Base-by-base conservation (phyloP, 2,888 invertebrate species). In the Mamestra brassicae region DNA sequence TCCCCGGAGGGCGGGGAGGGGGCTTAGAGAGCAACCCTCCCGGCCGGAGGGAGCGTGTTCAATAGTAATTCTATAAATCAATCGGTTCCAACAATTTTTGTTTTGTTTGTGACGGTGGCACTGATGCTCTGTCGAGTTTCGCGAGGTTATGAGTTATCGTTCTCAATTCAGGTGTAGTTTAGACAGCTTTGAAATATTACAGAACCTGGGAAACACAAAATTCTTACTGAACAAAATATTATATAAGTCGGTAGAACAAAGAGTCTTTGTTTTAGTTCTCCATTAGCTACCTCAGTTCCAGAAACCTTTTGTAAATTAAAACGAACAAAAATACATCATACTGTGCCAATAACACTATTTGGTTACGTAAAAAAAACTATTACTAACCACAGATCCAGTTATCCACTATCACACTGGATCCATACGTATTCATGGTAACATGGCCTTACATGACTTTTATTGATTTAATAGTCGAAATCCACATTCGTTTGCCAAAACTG, bases 61-160 rank as follows among this genome's bases (percentile, higher is more conserved):
- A 85, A 91, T 91, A 89, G 91, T 93, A 92, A 93, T 93, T 92
- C 93, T 91, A 93, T 93, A 93, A 94, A 94, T 94, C 94, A 94
- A 93, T 93, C 92, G 89, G 78, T 81, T 76, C 74, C 58, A 74
- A 76, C 83, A 80, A 85, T 84, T 85, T 85, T 76, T 83, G 78
- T 83, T 87, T 83, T 87, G 87, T 85, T 85, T 85, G 85, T 76
- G 85, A 86, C 85, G n/a, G 6, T 26, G 36, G 52, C 26, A 81
- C 71, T 79, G 68, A 73, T 80, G 74, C 77, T 76, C 76, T 66
- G 76, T 60, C 62, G 66, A 80, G 79, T 80, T 73, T 38, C 58
- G 71, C 67, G 67, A 65, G 80, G 57, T 79, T 74, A 83, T 86
- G 80, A 85, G 67, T 83, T 81, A 76, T 76, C 64, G 72, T 70